Evolutionary conservation across 2,113 vertebrate genomes (phyloP), one percentile per base, ranked within the genome.

Genomic region (Campylomormyrus numenius): DNA sequence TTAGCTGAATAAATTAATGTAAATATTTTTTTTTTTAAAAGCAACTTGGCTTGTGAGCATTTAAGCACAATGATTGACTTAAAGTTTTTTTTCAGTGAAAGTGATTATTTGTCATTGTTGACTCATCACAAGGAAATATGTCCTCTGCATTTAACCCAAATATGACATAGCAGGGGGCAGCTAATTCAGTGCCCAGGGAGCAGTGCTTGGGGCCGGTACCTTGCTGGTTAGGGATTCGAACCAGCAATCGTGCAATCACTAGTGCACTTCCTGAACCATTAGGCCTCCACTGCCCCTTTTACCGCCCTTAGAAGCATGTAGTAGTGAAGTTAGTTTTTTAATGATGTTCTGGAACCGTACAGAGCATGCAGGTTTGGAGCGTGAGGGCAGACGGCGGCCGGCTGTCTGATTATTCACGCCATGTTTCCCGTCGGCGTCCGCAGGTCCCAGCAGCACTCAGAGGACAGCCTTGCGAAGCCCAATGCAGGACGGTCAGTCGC

Each of bases 401-500:
- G 19, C 35, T 46, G 87, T 45, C n/a, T 62, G 8, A 45, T 66
- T 46, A 53, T 66, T 58, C 21, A 66, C 11, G 6, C 5, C 0
- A 7, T 46, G 35, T 46, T 49, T 50, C 56, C 21, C 1, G 1
- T 62, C 42, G 35, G 7, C 10, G 4, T 9, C 9, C 1, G 3
- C 39, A 88, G 87, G 87, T 66, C 87, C 87, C 53, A 88, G 87
- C 56, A 66, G 35, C 39, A 46, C 87, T n/a, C 52, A 46, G 87
- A 88, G 87, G 87, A 53, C 88, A 10, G 89, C 77, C 52, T 83
- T 50, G 21, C 49, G 56, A 2, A 84, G 48, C 46, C 80, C 35
- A 42, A 89, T 89, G 80, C 89, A 85, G 49, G 84, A 39, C 46
- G 89, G 89, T 89, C 49, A 84, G 88, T 89, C 1, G 0, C 31